Base-by-base conservation (phyloP, 2,797 vertebrate genomes). In the Falco berigora region DNA sequence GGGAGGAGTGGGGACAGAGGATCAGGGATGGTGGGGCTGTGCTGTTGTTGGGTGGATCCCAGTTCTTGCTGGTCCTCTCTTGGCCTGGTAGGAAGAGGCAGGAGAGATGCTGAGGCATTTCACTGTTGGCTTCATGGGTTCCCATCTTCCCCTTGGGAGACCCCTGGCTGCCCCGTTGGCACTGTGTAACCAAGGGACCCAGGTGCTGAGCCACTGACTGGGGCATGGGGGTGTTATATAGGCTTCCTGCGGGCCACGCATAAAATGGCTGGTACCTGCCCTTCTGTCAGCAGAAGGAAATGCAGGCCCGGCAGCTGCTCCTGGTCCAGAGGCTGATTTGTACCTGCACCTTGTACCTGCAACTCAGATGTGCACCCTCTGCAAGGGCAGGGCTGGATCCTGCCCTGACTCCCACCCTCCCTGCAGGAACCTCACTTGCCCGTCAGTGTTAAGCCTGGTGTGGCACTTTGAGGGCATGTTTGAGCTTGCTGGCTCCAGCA, bases 81-180 rank as follows among this genome's bases (percentile, higher is more conserved):
- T 67, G 72, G 20, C n/a, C 52, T 36, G 81, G 27, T 14, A 66
- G 46, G 42, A 66, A 34, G 27, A 62, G 79, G 47, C 16, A 17
- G 79, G 20, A 55, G 69, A 20, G 30, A 34, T 13, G n/a, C 47
- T 76, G 53, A 12, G 20, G 7, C 6, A 3, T 81, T 88, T 74
- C 49, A 23, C 36, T 59, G 6, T 34, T 12, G 52, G 3, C 50
- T 46, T 79, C 59, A 19, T 24, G 18, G 44, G 23, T 76, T 72
- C 44, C 25, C 46, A 5, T 55, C 56, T 32, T 42, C 27, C 61
- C 28, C 32, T 63, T 0, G 4, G 46, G 23, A 46, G 59, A 5
- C 7, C 17, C 10, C 12, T 0, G 0, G 6, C 25, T 67, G 40
- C 44, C 27, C 38, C 1, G 0, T 38, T 46, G 62, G 18, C 15